Evolutionary conservation across 1,140 invertebrate genomes (phyloP), one percentile per base, ranked within the genome.

Genomic region (Zaprionus lachaisei): DNA sequence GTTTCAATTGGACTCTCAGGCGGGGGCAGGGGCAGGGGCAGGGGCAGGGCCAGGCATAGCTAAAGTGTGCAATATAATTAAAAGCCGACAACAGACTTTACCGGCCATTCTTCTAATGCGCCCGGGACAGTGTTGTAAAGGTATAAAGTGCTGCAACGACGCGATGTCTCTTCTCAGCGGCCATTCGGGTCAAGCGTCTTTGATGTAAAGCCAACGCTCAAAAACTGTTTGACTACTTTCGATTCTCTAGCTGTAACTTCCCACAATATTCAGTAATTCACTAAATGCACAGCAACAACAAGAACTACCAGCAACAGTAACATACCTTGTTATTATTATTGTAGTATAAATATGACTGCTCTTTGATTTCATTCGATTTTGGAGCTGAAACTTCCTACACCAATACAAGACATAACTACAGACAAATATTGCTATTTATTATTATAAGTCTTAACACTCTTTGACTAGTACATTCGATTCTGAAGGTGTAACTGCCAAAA

Each of bases 51-150:
- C 68, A 61, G 68, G 78, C 84, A 85, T 90, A 72, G 77, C 89
- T 89, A 91, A 91, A 91, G 83, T 85, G 89, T 91, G 89, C 89
- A 91, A 91, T 91, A 91, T 91, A 91, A 91, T 89, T 91, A 91
- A 91, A 91, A 91, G 89, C 89, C 89, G 89, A 91, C 89, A 91
- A 91, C 68, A 79, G 87, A 68, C 72, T 72, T 79, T 74, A 62
- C 24, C 70, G 68, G 63, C 66, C 70, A 76, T 81, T 91, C 86
- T 81, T 87, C 86, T 81, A 87, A 91, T 83, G 81, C 87, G 79
- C 69, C 75, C 65, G 72, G 79, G 66, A 81, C 49, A 80, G 81
- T 68, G 85, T 64, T 90, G 85, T 90, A 90, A 89, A 89, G 44
- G 63, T 83, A 84, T 90, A 89, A 89, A 89, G 78, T 87, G 73